Conservation (phyloP, 2,888 invertebrate species). For the Leptopterna dolabrata region DNA sequence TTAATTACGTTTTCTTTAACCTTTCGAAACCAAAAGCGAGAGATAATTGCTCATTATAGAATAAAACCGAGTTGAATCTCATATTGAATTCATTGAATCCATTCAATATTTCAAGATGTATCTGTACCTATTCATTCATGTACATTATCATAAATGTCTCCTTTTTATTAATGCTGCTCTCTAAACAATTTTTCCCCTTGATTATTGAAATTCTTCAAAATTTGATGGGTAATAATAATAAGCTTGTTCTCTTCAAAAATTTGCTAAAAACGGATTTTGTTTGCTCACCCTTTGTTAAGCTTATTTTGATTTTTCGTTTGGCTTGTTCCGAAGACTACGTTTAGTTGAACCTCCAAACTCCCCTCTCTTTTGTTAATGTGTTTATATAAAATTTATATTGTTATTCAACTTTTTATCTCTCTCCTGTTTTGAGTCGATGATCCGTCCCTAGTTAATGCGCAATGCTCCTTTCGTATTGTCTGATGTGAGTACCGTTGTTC, state of each 20-base stretch:
- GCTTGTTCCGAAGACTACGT: neutral
- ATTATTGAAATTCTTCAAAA: neutral
- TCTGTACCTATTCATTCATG: too few species aligned
- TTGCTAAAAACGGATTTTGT: neutral
- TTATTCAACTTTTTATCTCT: neutral
- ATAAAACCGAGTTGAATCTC: neutral
- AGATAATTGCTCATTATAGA: neutral
- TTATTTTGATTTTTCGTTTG: neutral
- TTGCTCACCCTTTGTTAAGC: neutral
- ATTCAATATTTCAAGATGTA: too few species aligned
- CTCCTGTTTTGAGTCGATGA: conserved; percentile 10
- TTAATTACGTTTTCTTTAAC: neutral
- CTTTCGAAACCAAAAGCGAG: neutral
- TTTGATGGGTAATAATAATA: too few species aligned
- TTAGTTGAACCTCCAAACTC: neutral
- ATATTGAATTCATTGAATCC: neutral
- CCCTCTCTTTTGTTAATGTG: conserved; percentile 8
- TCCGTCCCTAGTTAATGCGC: conserved; percentile 51
- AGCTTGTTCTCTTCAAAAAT: too few species aligned
- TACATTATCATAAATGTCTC: too few species aligned
- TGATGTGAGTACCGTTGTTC: conserved; percentile 1
- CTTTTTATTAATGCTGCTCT: neutral
- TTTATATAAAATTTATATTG: conserved; percentile 25
- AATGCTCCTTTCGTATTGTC: neutral
- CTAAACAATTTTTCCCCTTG: neutral